These are phyloP conservation scores for Aspidapion aeneum DNA, from an alignment of 2,888 invertebrate species.

Conservation along the genomic window DNA sequence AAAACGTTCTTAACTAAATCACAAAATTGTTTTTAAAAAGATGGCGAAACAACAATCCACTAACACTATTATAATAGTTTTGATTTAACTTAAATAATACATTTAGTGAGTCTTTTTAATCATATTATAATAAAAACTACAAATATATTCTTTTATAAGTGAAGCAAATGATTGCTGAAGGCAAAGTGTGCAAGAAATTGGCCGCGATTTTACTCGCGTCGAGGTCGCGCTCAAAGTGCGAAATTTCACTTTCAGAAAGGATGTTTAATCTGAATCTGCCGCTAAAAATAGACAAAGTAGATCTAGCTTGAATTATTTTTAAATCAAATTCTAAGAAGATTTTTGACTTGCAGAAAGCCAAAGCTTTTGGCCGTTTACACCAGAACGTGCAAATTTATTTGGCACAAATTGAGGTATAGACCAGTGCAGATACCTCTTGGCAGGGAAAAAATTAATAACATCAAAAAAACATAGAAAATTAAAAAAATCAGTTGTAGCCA, in stretches of 20 bases:
- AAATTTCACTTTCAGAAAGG: background rate
- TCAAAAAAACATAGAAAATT: too few relatives aligned
- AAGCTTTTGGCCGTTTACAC: background rate
- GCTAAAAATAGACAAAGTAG: background rate
- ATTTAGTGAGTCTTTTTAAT: background rate
- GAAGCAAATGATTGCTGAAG: background rate
- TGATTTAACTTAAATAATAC: background rate
- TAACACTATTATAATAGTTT: background rate
- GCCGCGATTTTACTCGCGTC: background rate
- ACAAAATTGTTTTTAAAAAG: too few relatives aligned
- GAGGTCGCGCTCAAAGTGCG: background rate
- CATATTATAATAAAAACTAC: background rate
- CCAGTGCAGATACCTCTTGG: too few relatives aligned
- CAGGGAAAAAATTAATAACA: too few relatives aligned
- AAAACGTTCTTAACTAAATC: too few relatives aligned
- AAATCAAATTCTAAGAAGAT: background rate
- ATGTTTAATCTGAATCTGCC: background rate
- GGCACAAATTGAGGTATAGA: too few relatives aligned
- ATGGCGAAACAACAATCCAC: too few relatives aligned
- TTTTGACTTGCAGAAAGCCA: too few relatives aligned
- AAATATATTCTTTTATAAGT: background rate
- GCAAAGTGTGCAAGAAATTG: background rate
- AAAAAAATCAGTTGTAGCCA: too few relatives aligned
- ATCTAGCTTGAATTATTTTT: background rate
- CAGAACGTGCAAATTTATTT: too few relatives aligned